phyloP scores from a whole-genome alignment of 2,888 invertebrate genomes.

The Trichacis sp. region DNA sequence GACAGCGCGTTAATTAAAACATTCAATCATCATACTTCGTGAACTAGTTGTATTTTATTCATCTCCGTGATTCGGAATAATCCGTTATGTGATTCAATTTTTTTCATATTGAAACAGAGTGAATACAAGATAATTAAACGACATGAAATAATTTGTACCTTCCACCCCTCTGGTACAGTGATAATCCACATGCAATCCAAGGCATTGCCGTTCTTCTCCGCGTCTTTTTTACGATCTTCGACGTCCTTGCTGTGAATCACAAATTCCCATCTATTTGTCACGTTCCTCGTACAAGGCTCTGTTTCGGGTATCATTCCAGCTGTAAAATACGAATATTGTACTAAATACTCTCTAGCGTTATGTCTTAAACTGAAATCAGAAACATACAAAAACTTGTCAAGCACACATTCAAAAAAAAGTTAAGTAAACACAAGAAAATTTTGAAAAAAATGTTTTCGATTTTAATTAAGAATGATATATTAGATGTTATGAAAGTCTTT shows the following conservation, averaged over 20 bases:
- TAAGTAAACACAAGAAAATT: too few relatives aligned
- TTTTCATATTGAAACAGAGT: not conserved
- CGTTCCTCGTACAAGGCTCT: conserved; percentile 74
- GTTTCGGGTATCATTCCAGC: conserved; percentile 70
- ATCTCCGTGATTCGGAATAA: too few relatives aligned
- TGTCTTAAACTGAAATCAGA: too few relatives aligned
- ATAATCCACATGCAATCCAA: conserved; percentile 84
- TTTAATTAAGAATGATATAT: too few relatives aligned
- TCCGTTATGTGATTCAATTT: too few relatives aligned
- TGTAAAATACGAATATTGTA: conserved; percentile 56
- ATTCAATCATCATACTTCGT: too few relatives aligned
- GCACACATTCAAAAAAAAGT: too few relatives aligned
- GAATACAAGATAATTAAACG: not conserved
- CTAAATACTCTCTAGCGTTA: conserved; percentile 42
- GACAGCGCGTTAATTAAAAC: too few relatives aligned
- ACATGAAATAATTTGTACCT: conserved; percentile 70
- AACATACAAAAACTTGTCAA: too few relatives aligned
- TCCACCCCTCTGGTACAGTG: conserved; percentile 74
- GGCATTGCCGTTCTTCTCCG: conserved; percentile 72
- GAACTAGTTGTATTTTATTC: too few relatives aligned
- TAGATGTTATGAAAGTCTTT: too few relatives aligned
- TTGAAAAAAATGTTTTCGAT: too few relatives aligned
- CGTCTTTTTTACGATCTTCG: conserved; percentile 70
- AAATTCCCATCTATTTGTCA: conserved; percentile 69
- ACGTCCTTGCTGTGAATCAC: conserved; percentile 74